Evolutionary conservation across 2,797 vertebrate genomes (phyloP).

Genomic region (Cossypha niveicapilla): DNA sequence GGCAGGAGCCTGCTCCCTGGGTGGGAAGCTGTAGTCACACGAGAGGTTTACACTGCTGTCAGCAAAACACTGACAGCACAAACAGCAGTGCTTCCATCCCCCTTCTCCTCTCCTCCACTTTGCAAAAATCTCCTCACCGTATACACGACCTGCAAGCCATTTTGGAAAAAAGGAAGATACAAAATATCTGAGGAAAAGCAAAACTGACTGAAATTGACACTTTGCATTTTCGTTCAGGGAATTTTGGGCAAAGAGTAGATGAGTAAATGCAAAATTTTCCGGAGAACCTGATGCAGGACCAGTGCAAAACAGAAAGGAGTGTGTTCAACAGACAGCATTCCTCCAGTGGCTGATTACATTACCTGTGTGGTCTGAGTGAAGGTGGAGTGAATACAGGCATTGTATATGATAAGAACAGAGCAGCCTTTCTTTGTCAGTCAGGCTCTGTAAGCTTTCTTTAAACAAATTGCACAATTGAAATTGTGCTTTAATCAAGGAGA

Average conservation of each 20-base stretch:
- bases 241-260: not conserved
- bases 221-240: not conserved
- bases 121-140: not conserved
- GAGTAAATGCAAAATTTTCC: not conserved
- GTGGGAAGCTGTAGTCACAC: not conserved
- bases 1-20: not conserved
- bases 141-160: not conserved
- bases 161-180: not conserved
- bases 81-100: not conserved
- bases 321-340: not conserved
- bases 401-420: constrained; percentile 17
- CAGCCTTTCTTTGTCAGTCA: constrained; percentile 19
- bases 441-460: not conserved
- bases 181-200: not conserved
- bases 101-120: not conserved
- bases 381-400: constrained; percentile 17
- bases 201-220: not conserved
- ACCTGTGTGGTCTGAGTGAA: constrained; percentile 38
- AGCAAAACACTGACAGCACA: not conserved
- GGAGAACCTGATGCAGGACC: not conserved
- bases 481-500: not conserved
- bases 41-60: not conserved
- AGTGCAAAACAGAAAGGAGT: not conserved
- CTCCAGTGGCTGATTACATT: not conserved
- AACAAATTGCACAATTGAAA: not conserved